Conservation (phyloP, 2,113 vertebrate species). For the Neogobius melanostomus region DNA sequence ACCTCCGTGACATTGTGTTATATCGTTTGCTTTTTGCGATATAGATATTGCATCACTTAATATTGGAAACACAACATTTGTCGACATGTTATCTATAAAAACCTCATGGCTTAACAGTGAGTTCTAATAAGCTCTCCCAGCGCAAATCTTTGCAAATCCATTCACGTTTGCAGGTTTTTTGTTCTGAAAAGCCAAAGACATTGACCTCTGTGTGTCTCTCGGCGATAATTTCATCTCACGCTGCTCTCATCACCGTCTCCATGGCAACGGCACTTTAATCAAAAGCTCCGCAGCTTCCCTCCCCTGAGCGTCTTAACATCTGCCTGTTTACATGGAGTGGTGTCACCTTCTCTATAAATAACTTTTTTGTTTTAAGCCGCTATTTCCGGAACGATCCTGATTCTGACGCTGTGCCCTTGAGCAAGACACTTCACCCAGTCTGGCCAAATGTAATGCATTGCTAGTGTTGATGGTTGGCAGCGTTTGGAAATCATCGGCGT, state of each 20-base stretch:
- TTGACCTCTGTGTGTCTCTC: conserved; percentile 5
- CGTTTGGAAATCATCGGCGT: no score
- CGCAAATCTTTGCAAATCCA: background rate
- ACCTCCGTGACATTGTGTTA: no score
- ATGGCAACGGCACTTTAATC: conserved; percentile 3
- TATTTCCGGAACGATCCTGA: background rate
- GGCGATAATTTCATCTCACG: conserved; percentile 3
- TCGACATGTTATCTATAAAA: background rate
- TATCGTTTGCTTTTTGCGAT: no score
- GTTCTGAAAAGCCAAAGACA: background rate
- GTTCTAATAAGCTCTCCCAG: background rate
- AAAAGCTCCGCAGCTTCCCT: background rate
- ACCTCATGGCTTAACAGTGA: background rate
- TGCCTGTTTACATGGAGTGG: background rate
- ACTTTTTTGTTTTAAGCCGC: background rate
- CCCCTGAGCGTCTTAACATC: background rate
- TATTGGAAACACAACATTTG: background rate
- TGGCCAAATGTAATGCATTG: no score
- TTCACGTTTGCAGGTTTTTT: background rate
- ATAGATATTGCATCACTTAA: no score
- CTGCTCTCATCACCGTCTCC: background rate
- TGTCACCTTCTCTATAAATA: background rate
- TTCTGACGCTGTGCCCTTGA: background rate
- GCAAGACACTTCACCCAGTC: background rate
- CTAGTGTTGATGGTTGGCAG: no score